These are phyloP conservation scores for Erebia ligea DNA, from an alignment of 2,888 invertebrate species.

Conservation along the genomic window DNA sequence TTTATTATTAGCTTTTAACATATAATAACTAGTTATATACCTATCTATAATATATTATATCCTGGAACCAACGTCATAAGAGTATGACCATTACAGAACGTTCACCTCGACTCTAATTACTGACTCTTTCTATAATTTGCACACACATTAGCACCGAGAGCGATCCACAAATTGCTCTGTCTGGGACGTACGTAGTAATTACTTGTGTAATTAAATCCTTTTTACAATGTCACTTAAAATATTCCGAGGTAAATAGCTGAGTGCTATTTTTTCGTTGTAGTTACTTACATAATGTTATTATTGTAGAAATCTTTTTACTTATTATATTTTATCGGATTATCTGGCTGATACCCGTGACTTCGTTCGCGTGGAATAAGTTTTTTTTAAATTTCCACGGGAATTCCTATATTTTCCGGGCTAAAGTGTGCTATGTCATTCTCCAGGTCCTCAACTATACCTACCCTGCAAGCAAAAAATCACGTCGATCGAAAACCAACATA, in stretches of 20 bases:
- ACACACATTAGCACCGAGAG: constrained; percentile 76
- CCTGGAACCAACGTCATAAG: constrained; percentile 49
- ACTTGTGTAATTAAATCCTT: constrained; percentile 67
- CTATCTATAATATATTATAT: constrained; percentile 6
- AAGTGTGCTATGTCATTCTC: too few species aligned
- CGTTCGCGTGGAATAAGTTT: too few species aligned
- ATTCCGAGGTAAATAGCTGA: neutral
- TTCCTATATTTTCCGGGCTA: too few species aligned
- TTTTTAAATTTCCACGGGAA: too few species aligned
- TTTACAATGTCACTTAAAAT: constrained; percentile 62
- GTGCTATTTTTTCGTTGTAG: neutral
- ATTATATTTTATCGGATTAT: too few species aligned
- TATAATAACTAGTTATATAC: neutral
- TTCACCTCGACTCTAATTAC: constrained; percentile 75
- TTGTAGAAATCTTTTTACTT: neutral
- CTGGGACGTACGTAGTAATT: constrained; percentile 68
- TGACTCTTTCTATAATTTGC: constrained; percentile 75
- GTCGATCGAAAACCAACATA: too few species aligned
- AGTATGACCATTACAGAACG: constrained; percentile 66
- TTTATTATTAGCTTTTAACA: constrained; percentile 6
- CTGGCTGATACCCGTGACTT: too few species aligned
- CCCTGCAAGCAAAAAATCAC: too few species aligned
- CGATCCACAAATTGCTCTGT: constrained; percentile 74
- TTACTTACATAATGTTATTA: neutral
- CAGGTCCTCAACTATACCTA: too few species aligned